Percentiles rank a stretch among this genome's conserved stretches.
Evolutionary conservation across 1,140 invertebrate genomes (phyloP).

Genomic region (Rhyzopertha dominica): DNA sequence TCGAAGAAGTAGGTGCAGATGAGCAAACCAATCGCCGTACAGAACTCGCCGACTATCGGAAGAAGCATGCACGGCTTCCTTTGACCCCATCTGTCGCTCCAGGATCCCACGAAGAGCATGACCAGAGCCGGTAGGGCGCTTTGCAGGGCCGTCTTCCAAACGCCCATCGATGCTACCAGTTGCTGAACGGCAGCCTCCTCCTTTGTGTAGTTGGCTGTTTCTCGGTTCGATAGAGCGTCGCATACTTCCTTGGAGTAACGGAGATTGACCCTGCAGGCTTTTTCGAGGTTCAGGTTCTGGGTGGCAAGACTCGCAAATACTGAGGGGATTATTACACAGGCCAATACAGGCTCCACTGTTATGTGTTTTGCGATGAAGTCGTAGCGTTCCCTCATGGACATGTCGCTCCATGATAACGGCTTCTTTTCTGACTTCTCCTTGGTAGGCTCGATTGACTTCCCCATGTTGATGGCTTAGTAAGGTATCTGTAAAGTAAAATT

Average conservation of each 20-base stretch:
- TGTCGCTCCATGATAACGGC: constrained; percentile 39
- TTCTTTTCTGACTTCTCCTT: constrained; percentile 13
- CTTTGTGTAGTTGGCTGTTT: constrained; percentile 63
- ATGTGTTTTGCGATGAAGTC: constrained; percentile 58
- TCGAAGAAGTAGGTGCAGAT: constrained; percentile 74
- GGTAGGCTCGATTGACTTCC: neutral
- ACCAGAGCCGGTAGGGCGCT: constrained; percentile 67
- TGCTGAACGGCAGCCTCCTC: constrained; percentile 71
- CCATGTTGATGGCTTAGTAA: neutral
- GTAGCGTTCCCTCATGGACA: constrained; percentile 52
- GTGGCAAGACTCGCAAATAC: constrained; percentile 71
- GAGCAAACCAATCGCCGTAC: constrained; percentile 71
- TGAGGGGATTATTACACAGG: constrained; percentile 73
- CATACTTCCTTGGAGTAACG: constrained; percentile 65
- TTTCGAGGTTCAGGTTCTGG: constrained; percentile 77
- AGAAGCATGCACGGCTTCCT: constrained; percentile 81
- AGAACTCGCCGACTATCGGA: constrained; percentile 73
- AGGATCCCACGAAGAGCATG: constrained; percentile 72
- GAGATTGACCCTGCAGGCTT: constrained; percentile 77
- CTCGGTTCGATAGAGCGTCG: constrained; percentile 61
- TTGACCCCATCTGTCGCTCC: constrained; percentile 67
- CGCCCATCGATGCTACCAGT: constrained; percentile 63
- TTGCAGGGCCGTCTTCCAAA: constrained; percentile 76
- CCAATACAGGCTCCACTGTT: constrained; percentile 74
- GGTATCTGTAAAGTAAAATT: constrained; percentile 4